Conservation (phyloP, 2,888 invertebrate genomes). For the Coecobrya sp. region DNA sequence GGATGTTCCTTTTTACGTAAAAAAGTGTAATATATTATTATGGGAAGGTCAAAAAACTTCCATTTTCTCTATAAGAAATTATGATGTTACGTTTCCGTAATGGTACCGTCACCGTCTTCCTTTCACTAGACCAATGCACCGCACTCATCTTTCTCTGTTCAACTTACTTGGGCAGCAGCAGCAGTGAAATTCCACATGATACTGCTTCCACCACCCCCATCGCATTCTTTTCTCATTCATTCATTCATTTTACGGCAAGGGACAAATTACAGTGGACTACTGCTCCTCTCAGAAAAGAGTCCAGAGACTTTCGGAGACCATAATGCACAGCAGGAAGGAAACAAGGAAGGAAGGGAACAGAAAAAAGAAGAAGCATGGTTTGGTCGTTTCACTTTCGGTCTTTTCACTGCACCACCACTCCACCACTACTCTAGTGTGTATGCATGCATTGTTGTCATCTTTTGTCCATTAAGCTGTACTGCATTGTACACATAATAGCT, state of each 20-base stretch:
- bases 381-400: conserved; percentile 61
- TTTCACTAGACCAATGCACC: background rate
- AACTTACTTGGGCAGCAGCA: background rate
- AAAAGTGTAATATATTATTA: conserved; percentile 24
- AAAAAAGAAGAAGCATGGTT: conserved; percentile 57
- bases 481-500: conserved; percentile 63
- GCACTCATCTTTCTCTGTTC: background rate
- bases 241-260: conserved; percentile 57
- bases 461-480: conserved; percentile 77
- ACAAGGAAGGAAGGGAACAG: conserved; percentile 37
- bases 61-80: conserved; percentile 7
- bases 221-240: conserved; percentile 54
- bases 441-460: conserved; percentile 78
- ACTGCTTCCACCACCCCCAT: background rate
- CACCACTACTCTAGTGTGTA: background rate
- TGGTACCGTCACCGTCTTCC: background rate
- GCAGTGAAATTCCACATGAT: conserved; percentile 44
- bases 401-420: conserved; percentile 36
- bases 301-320: conserved; percentile 22
- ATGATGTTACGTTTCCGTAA: conserved; percentile 44
- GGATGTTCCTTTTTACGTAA: background rate
- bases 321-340: conserved; percentile 72
- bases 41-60: conserved; percentile 72
- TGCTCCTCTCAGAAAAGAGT: conserved; percentile 14
- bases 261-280: conserved; percentile 71